Base-by-base conservation (phyloP, 2,113 vertebrate species). In the Ochotona princeps region DNA sequence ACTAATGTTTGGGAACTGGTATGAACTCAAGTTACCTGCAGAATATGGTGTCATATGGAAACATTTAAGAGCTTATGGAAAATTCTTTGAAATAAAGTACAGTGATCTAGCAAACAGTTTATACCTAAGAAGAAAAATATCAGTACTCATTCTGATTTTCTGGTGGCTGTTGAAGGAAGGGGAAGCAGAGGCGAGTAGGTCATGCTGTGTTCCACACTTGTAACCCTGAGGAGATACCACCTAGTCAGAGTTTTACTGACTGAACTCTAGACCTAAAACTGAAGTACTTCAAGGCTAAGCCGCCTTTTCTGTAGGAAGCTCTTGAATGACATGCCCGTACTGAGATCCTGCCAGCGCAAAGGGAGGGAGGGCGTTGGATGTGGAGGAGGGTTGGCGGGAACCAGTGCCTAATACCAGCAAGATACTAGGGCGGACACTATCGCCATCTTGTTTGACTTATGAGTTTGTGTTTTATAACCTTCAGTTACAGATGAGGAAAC, bases 11-110 rank as follows among this genome's bases (percentile, higher is more conserved):
- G 94, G 97, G 96, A 96, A 98, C 97, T 93, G 96, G 96, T 96
- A 97, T 97, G 97, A 98, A 98, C 97, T 98, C 97, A 94, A 97
- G 98, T 98, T 98, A 98, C 98, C 98, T 98, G 97, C 97, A 97
- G 97, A 98, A 97, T 85, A 95, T 81, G 76, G 96, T 94, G 92
- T 98, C 97, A 98, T 98, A 97, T 98, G 98, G 98, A 98, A 98
- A 97, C 96, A 97, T 96, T 98, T 98, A 98, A 95, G 93, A 96
- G 97, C 96, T 97, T 98, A 97, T 98, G 97, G 98, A 98, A 98
- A 98, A 98, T 96, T 97, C 97, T 98, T 97, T 98, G 97, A 98
- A 98, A 98, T 97, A 96, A 93, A 96, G 96, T 96, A 96, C 97
- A 98, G 96, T 96, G 96, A 98, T 90, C 95, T 96, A 97, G 96